Base-by-base conservation (phyloP, 2,113 vertebrate species). In the Pomatorhinus ruficollis region DNA sequence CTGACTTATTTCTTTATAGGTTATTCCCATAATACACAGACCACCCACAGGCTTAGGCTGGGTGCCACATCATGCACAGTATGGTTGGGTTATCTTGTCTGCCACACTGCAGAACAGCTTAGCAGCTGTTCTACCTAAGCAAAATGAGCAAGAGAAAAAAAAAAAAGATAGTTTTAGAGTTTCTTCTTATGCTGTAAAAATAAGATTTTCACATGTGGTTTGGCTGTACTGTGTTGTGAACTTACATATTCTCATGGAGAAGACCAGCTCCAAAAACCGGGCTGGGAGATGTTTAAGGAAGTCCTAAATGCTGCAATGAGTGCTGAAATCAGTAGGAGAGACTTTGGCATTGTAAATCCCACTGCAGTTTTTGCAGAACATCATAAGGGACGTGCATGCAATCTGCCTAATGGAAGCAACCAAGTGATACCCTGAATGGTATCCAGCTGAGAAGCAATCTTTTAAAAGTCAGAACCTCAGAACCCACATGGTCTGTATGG, bases 401-500 rank as follows among this genome's bases (percentile, higher is more conserved):
- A 1, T 17, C 30, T 49, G 22, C 27, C 39, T 60, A 54, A 64
- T 25, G 39, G 44, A 76, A 89, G 33, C 60, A 75, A 28, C 31
- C 18, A 20, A 33, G 14, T 15, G 11, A 37, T 35, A 52, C 37
- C n/a, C 64, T 57, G 78, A 78, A 25, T 21, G 44, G 16, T 33
- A 61, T 19, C 19, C 63, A 54, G 5, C 14, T 40, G 61, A 56
- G 30, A 56, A 70, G 19, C 11, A 30, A 33, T 44, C 15, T 63
- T 78, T 70, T 30, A 22, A n/a, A 74, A 66, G 19, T 35, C 37
- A 40, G 42, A 87, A 66, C 12, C 23, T 44, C 50, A 44, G n/a
- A 88, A 71, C 6, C 24, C 3, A 6, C 10, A 12, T 6, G 15
- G 19, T 83, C 27, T 56, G 5, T 7, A 4, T 0, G 0, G 35